These are phyloP conservation scores for Rotaria magnacalcarata DNA, from an alignment of 2,888 invertebrate species.

Conservation along the genomic window DNA sequence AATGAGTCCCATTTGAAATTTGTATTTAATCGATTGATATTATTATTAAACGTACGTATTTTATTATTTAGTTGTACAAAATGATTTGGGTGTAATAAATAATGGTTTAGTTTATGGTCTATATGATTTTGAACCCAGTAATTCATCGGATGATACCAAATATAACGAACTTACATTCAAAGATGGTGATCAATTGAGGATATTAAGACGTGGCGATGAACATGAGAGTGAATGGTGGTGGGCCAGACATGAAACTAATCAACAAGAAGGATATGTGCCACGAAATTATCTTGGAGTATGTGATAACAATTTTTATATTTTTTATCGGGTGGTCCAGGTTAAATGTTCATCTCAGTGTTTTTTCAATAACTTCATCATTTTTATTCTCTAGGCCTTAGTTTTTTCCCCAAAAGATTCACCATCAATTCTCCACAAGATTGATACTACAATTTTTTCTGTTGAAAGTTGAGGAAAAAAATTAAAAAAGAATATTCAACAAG, in stretches of 20 bases:
- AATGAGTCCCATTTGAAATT: too few relatives aligned
- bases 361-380: too few relatives aligned
- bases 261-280: constrained; percentile 41
- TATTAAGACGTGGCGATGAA: constrained; percentile 36
- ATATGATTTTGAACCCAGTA: constrained; percentile 35
- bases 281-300: constrained; percentile 44
- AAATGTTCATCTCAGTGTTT: too few relatives aligned
- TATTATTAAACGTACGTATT: too few relatives aligned
- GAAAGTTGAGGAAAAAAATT: too few relatives aligned
- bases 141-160: background rate
- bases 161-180: constrained; percentile 38
- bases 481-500: too few relatives aligned
- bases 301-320: background rate
- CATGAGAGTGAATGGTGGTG: constrained; percentile 45
- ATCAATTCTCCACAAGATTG: too few relatives aligned
- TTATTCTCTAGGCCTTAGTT: too few relatives aligned
- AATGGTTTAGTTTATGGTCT: constrained; percentile 38
- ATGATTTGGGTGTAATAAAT: constrained; percentile 39
- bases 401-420: too few relatives aligned
- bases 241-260: constrained; percentile 10
- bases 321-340: too few relatives aligned
- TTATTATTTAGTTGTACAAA: constrained; percentile 34
- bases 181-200: constrained; percentile 35
- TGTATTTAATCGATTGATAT: too few relatives aligned
- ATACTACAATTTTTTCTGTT: too few relatives aligned